A percentile compares a stretch with the other conserved stretches of the same genome.
Conservation (phyloP, 1,140 invertebrate genomes). For the Mizuhopecten yessoensis region DNA sequence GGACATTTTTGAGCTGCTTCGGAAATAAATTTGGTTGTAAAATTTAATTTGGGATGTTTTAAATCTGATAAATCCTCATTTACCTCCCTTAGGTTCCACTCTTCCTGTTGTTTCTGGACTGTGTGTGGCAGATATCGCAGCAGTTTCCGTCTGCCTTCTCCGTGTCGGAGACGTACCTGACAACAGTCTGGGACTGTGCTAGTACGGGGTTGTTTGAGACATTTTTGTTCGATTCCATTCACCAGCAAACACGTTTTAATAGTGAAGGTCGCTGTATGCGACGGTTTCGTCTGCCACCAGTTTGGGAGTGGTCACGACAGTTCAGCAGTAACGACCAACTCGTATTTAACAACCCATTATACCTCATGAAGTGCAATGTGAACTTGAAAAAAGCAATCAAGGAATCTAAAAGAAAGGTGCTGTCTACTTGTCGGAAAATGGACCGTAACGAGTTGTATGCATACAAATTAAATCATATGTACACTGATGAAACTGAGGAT, state of each 20-base stretch:
- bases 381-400: slow-evolving; percentile 57
- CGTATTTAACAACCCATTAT: slow-evolving; percentile 82
- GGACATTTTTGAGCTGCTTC: too few species aligned
- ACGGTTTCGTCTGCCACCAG: slow-evolving; percentile 71
- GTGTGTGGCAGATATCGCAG: slow-evolving; percentile 94
- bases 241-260: slow-evolving; percentile 81
- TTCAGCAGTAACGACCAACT: slow-evolving; percentile 74
- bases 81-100: slow-evolving; percentile 88
- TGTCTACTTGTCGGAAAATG: slow-evolving; percentile 42
- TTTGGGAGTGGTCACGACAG: slow-evolving; percentile 81
- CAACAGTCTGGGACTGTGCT: slow-evolving; percentile 94
- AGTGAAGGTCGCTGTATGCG: slow-evolving; percentile 67
- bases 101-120: slow-evolving; percentile 96
- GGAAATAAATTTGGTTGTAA: too few species aligned
- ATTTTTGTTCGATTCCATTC: slow-evolving; percentile 92
- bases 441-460: slow-evolving; percentile 63
- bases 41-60: too few species aligned
- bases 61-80: neutral
- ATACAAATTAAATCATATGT: slow-evolving; percentile 58
- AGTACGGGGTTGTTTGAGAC: slow-evolving; percentile 95
- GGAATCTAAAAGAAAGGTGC: slow-evolving; percentile 43
- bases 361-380: slow-evolving; percentile 66
- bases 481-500: slow-evolving; percentile 49
- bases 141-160: slow-evolving; percentile 95
- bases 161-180: slow-evolving; percentile 96